Conservation (phyloP, 2,888 invertebrate species). For the Tupiocoris notatus region DNA sequence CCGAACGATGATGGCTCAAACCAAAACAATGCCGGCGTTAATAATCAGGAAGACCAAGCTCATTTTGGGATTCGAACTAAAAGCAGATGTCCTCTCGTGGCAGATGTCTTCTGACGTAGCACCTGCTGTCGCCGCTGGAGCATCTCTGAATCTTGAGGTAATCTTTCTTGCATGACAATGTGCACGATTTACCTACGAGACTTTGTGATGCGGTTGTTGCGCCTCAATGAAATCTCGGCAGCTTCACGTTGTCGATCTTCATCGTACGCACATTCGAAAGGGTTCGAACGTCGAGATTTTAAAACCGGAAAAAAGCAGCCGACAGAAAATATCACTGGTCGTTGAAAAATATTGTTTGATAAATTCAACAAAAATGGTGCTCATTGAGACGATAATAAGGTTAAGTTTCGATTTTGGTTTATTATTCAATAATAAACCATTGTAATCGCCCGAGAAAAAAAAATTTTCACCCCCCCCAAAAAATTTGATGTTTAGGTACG, state of each 20-base stretch:
- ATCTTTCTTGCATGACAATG: conserved; percentile 1
- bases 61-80: background rate
- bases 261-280: background rate
- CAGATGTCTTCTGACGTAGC: conserved; percentile 5
- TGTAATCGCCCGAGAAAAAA: no score
- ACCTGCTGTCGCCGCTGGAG: conserved; percentile 10
- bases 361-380: no score
- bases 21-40: background rate
- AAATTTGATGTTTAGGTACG: no score
- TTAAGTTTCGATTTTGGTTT: no score
- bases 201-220: background rate
- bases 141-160: background rate
- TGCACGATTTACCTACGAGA: background rate
- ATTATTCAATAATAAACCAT: no score
- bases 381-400: no score
- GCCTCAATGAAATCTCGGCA: background rate
- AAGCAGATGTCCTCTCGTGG: conserved; percentile 7
- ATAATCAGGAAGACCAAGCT: background rate
- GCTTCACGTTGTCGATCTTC: background rate
- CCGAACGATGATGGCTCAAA: no score
- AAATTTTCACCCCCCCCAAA: no score
- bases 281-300: background rate
- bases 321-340: no score
- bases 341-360: no score
- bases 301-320: no score